A percentile compares a stretch with the other conserved stretches of the same genome.
Conservation (phyloP, 2,888 invertebrate genomes). For the Cerastis rubricosa region DNA sequence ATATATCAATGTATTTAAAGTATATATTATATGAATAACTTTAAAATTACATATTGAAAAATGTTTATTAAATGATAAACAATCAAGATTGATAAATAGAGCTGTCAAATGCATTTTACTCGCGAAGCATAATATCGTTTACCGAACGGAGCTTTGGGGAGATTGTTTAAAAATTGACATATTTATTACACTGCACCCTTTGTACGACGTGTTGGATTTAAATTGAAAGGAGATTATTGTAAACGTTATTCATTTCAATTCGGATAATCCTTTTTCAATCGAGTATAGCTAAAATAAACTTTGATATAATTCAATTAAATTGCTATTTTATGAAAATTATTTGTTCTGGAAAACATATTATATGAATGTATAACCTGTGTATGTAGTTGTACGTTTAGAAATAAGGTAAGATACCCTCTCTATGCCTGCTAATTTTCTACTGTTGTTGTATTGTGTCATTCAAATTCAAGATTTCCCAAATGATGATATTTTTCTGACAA, state of each 20-base stretch:
- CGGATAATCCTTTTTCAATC: constrained; percentile 39
- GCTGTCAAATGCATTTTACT: constrained; percentile 42
- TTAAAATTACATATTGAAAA: constrained; percentile 53
- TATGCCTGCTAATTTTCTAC: constrained; percentile 50
- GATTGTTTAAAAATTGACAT: constrained; percentile 41
- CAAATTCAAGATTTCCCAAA: constrained; percentile 36
- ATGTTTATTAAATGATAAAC: constrained; percentile 47
- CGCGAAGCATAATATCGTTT: constrained; percentile 25
- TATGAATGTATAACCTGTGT: constrained; percentile 60
- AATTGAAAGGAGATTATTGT: constrained; percentile 33
- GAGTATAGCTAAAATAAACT: constrained; percentile 49
- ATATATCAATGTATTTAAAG: constrained; percentile 65
- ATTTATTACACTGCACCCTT: constrained; percentile 39
- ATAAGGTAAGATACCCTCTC: constrained; percentile 57
- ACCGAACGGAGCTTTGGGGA: not conserved
- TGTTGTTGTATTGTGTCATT: constrained; percentile 56
- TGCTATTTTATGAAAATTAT: constrained; percentile 51
- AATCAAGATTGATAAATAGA: constrained; percentile 43
- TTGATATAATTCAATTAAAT: constrained; percentile 54
- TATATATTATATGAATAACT: constrained; percentile 62
- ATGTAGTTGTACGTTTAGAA: constrained; percentile 52
- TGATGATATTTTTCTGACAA: constrained; percentile 55
- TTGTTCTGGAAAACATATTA: constrained; percentile 45
- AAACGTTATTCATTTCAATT: constrained; percentile 37
- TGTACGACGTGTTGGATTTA: constrained; percentile 22